phyloP scores from a whole-genome alignment of 2,113 vertebrate genomes.

The Stegostoma tigrinum region DNA sequence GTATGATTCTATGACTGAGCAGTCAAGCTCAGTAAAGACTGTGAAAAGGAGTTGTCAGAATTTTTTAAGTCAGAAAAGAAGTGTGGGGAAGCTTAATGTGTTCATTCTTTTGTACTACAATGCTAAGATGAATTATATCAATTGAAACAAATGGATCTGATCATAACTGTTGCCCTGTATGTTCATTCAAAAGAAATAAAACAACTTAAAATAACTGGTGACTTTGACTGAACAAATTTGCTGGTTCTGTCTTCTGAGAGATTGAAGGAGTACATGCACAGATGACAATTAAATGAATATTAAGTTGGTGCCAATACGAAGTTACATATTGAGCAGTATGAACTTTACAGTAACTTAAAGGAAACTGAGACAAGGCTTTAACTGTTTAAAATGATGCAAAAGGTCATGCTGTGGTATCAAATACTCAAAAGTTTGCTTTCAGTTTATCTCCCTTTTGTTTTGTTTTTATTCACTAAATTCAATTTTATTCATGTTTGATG shows the following conservation, averaged over 20 bases:
- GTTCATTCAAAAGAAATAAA: not conserved
- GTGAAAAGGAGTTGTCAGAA: not conserved
- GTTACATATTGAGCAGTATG: not conserved
- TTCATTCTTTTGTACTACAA: constrained; percentile 21
- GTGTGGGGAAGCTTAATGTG: not conserved
- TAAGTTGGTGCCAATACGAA: not conserved
- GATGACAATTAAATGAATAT: not conserved
- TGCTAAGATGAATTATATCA: not conserved
- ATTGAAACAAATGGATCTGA: constrained; percentile 14
- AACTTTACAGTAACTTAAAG: not conserved
- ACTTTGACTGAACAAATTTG: not conserved
- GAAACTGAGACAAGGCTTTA: not conserved
- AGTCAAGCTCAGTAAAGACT: not conserved
- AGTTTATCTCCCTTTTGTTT: not conserved
- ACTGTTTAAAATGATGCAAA: not conserved
- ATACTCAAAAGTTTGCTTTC: not conserved
- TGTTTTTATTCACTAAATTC: not conserved
- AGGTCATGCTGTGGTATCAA: not conserved
- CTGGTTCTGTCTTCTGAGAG: not conserved
- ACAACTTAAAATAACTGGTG: not conserved
- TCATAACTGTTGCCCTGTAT: not conserved
- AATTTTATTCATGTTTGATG: not conserved
- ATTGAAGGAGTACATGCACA: not conserved
- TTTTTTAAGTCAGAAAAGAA: not conserved
- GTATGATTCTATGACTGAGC: not conserved